Evolutionary conservation across 2,113 vertebrate genomes (phyloP).

Genomic region (Heloderma charlesbogerti): DNA sequence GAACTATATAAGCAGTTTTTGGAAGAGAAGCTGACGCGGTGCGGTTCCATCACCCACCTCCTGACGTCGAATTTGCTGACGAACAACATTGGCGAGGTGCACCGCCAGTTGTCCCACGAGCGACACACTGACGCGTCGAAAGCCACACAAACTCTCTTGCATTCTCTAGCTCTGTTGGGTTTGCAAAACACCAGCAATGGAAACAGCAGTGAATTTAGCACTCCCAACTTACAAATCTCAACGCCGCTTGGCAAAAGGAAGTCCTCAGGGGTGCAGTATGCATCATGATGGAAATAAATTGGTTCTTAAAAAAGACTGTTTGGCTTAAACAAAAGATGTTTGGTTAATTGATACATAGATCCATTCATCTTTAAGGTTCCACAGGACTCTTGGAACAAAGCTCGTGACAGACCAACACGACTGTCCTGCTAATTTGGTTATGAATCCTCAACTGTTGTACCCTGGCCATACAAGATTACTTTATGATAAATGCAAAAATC

Average conservation of each 20-base stretch:
- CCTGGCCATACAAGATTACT: not conserved
- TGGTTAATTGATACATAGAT: not conserved
- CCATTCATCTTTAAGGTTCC: not conserved
- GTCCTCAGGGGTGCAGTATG: not conserved
- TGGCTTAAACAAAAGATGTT: not conserved
- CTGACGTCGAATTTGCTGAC: constrained; percentile 79
- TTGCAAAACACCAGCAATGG: constrained; percentile 63
- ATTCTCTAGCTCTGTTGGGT: constrained; percentile 64
- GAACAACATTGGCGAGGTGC: constrained; percentile 76
- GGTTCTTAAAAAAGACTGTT: not conserved
- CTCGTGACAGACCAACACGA: no score
- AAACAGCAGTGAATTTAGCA: constrained; percentile 84
- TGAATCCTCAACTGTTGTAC: rapidly evolving
- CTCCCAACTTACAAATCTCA: constrained; percentile 87
- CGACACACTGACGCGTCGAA: constrained; percentile 66
- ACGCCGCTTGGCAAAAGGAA: constrained; percentile 11
- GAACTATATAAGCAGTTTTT: constrained; percentile 91
- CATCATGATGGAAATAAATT: not conserved
- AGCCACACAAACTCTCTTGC: constrained; percentile 69
- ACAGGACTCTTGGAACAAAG: not conserved
- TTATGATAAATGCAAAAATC: not conserved
- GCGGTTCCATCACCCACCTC: constrained; percentile 80
- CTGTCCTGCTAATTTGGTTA: not conserved
- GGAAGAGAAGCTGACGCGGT: constrained; percentile 85
- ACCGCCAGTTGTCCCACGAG: constrained; percentile 75